Evolutionary conservation across 2,113 vertebrate species (phyloP).

Genomic region (Leucosticte australis): DNA sequence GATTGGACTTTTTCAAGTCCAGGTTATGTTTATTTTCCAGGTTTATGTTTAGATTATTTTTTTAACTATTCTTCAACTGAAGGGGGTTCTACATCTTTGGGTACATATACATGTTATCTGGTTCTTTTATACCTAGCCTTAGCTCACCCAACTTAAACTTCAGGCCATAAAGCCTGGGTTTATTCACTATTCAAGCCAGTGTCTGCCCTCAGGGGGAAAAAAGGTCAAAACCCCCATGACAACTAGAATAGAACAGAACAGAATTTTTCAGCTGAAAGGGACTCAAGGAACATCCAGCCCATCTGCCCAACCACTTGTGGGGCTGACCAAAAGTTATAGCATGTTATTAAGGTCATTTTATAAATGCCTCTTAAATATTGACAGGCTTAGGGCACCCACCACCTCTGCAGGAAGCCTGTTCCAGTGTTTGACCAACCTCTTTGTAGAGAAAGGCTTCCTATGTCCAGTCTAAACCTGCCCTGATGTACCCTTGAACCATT

Average conservation of each 20-base stretch:
- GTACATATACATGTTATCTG: background rate
- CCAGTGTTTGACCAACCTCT: background rate
- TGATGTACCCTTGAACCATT: background rate
- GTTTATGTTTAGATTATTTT: background rate
- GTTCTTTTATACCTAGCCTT: background rate
- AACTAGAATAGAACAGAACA: background rate
- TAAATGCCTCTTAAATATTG: background rate
- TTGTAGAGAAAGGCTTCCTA: background rate
- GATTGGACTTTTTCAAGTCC: background rate
- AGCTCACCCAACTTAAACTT: background rate
- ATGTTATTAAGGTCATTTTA: background rate
- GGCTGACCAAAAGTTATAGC: background rate
- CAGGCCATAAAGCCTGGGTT: background rate
- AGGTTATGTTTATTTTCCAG: background rate
- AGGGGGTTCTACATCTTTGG: background rate
- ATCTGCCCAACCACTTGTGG: background rate
- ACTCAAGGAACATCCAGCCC: background rate
- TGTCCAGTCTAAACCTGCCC: background rate
- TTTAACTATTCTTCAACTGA: background rate
- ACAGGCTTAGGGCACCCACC: fast-evolving
- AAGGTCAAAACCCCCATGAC: background rate
- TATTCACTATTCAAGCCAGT: background rate
- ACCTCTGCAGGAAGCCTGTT: background rate
- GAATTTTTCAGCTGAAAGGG: background rate
- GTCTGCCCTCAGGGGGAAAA: fast-evolving